These are phyloP conservation scores for Drosophila lacteicornis DNA, from an alignment of 1,140 invertebrate species.

Conservation along the genomic window DNA sequence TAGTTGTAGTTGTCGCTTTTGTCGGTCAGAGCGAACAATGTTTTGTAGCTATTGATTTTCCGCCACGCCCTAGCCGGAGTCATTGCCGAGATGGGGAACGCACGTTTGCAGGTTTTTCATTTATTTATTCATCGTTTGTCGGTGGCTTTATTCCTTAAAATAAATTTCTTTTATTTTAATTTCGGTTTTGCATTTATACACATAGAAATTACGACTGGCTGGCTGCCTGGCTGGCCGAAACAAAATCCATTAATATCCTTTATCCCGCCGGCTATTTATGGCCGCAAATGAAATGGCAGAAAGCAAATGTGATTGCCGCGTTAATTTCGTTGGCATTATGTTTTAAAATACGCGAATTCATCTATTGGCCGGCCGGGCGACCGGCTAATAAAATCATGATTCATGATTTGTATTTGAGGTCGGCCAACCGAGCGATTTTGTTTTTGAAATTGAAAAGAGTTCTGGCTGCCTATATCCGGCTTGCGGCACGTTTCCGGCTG, in stretches of 20 bases:
- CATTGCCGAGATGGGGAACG: constrained; percentile 11
- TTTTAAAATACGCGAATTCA: constrained; percentile 54
- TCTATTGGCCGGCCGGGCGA: constrained; percentile 29
- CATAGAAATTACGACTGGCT: constrained; percentile 52
- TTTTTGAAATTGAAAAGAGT: constrained; percentile 54
- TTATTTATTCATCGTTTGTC: constrained; percentile 69
- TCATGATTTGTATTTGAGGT: constrained; percentile 47
- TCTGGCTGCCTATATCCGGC: constrained; percentile 73
- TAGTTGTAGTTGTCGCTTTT: constrained; percentile 47
- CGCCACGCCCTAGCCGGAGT: constrained; percentile 27
- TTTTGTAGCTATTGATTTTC: constrained; percentile 59
- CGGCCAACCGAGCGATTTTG: constrained; percentile 27
- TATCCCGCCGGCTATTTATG: constrained; percentile 64
- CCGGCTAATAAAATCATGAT: constrained; percentile 52
- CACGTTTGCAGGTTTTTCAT: constrained; percentile 58
- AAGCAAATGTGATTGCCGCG: constrained; percentile 57
- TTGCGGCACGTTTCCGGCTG: constrained; percentile 76
- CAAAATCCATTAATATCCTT: constrained; percentile 79
- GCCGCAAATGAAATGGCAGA: constrained; percentile 58
- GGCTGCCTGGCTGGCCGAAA: constrained; percentile 32
- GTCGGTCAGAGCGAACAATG: constrained; percentile 21
- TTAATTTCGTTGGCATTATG: constrained; percentile 64
- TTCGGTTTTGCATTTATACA: constrained; percentile 27
- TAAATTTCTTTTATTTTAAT: constrained; percentile 37
- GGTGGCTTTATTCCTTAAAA: constrained; percentile 41